Base-by-base conservation (phyloP, 2,113 vertebrate species). In the Chlorodrepanis virens region DNA sequence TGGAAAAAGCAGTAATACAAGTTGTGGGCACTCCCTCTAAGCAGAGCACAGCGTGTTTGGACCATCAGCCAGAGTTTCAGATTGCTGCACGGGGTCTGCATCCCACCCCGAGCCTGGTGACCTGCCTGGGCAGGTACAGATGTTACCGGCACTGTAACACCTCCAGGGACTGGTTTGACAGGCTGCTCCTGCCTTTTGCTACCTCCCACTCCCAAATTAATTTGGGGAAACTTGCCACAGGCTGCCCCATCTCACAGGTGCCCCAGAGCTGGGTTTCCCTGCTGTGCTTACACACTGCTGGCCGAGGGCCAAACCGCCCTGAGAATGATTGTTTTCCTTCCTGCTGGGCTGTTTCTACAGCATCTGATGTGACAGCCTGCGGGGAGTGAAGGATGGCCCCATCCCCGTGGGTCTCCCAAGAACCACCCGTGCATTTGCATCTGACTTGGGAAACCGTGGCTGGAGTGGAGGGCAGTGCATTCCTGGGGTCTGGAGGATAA, bases 111-210 rank as follows among this genome's bases (percentile, higher is more conserved):
- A 83, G 49, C 49, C 64, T 75, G 52, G 52, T 3, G 12, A 12
- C 83, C 33, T 94, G 89, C 68, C 54, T 4, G 6, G 76, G 72
- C 88, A 75, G 1, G 21, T 39, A 29, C 17, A 24, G 76, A 13
- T 45, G 78, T 45, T 92, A 24, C n/a, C 2, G 0, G 65, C 25
- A 7, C 45, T 28, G 4, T 24, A 65, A 86, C 15, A 24, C 79
- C 52, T 81, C 89, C 19, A 21, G 57, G 61, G 75, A 84, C 87
- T 81, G 77, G 83, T 91, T 82, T 91, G 90, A 90, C 87, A 94
- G 61, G 79, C 40, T 85, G 21, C 75, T 90, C 78, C 77, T 71
- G 44, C 37, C 57, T 89, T 75, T 75, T 78, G 53, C 83, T 89
- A 52, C 15, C 15, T 82, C 28, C n/a, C 50, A 25, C 61, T 83